These are phyloP conservation scores for Sorex fumeus DNA, from an alignment of 2,113 vertebrate species.

Conservation along the genomic window DNA sequence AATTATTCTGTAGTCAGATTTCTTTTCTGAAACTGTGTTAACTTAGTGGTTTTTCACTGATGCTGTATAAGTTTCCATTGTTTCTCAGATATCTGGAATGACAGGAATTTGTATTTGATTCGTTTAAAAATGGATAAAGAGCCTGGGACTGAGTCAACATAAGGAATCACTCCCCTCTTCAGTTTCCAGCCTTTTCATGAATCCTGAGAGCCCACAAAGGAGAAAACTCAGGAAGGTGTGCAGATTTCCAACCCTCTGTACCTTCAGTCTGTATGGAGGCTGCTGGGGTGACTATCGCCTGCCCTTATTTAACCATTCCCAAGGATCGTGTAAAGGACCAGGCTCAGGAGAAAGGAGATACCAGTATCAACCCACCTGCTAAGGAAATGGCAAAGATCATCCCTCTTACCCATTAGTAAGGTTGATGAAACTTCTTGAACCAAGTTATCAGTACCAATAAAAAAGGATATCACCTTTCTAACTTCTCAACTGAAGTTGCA, in stretches of 20 bases:
- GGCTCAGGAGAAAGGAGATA: not conserved
- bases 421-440: not conserved
- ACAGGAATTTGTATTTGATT: not conserved
- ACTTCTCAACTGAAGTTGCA: not conserved
- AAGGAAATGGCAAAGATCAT: not conserved
- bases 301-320: not conserved
- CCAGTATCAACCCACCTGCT: not conserved
- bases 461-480: not conserved
- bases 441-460: not conserved
- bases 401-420: not conserved
- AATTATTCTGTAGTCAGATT: not conserved
- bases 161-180: not conserved
- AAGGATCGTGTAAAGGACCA: not conserved
- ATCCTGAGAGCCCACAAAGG: not conserved
- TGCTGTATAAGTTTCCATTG: not conserved
- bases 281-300: not conserved
- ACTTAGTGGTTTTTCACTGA: not conserved
- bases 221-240: not conserved
- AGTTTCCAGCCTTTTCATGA: slow-evolving; percentile 5
- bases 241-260: not conserved
- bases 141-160: not conserved
- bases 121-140: not conserved
- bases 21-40: slow-evolving; percentile 19
- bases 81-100: slow-evolving; percentile 21
- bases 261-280: not conserved